These are phyloP conservation scores for Halictus ligatus DNA, from an alignment of 2,888 invertebrate species.

Conservation along the genomic window DNA sequence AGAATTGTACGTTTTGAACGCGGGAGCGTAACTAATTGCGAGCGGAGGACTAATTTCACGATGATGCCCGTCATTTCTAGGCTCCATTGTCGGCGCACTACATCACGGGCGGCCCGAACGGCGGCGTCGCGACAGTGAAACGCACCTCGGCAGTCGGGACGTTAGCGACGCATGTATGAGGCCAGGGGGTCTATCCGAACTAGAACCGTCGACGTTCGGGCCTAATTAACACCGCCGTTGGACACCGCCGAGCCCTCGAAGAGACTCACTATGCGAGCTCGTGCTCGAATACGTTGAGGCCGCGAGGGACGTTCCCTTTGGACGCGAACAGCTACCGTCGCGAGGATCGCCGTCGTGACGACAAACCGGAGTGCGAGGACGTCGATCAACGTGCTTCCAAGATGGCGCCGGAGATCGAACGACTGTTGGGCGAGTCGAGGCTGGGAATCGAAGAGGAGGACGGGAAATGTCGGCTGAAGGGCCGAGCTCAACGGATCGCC, in stretches of 20 bases:
- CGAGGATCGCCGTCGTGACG: not conserved
- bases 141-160: constrained; percentile 85
- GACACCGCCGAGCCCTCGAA: constrained; percentile 50
- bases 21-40: no score
- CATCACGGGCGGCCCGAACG: constrained; percentile 85
- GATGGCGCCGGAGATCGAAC: constrained; percentile 50
- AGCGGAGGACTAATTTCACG: not conserved
- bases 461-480: constrained; percentile 21
- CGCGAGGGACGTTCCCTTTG: constrained; percentile 29
- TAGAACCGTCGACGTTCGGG: constrained; percentile 77
- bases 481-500: constrained; percentile 53
- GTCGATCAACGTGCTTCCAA: constrained; percentile 11
- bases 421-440: constrained; percentile 31
- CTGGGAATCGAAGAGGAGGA: not conserved
- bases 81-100: constrained; percentile 83
- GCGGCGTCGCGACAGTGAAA: constrained; percentile 87
- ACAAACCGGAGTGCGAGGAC: not conserved
- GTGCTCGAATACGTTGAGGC: constrained; percentile 22
- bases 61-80: constrained; percentile 66
- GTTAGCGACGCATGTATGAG: constrained; percentile 89
- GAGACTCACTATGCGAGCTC: constrained; percentile 41
- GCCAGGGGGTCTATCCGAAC: constrained; percentile 79
- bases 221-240: constrained; percentile 62
- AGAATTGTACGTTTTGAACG: no score
- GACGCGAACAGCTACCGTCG: constrained; percentile 22